Conservation (phyloP, 1,140 invertebrate genomes). For the Cotesia glomerata region DNA sequence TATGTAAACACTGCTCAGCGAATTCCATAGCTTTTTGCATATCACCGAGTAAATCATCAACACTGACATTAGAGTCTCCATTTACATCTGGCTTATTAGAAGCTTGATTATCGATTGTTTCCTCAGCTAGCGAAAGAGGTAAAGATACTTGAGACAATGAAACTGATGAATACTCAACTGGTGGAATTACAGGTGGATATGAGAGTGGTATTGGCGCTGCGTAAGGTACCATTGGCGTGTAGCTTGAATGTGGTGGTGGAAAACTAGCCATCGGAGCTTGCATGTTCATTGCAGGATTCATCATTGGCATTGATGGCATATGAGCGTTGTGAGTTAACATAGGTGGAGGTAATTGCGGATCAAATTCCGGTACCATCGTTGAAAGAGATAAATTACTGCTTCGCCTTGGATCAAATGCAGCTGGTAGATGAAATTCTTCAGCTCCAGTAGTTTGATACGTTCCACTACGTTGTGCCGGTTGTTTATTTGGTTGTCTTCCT, state of each 20-base stretch:
- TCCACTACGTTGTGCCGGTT: background rate
- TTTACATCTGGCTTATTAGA: background rate
- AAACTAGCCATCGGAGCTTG: constrained; percentile 29
- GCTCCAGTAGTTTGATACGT: background rate
- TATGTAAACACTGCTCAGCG: constrained; percentile 52
- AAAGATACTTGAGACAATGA: background rate
- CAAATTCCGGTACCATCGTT: constrained; percentile 15
- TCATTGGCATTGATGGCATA: constrained; percentile 11
- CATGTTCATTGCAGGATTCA: constrained; percentile 32
- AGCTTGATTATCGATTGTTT: background rate
- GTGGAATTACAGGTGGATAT: constrained; percentile 19
- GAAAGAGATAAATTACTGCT: constrained; percentile 20
- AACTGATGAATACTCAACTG: constrained; percentile 16
- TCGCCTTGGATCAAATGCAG: constrained; percentile 41
- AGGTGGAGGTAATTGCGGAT: background rate
- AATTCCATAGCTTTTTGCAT: constrained; percentile 58
- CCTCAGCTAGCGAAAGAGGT: constrained; percentile 23
- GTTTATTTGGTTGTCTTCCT: constrained; percentile 14
- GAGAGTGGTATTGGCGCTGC: constrained; percentile 7
- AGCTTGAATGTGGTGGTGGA: background rate
- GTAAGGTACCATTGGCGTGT: background rate
- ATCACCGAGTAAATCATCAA: constrained; percentile 52
- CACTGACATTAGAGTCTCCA: constrained; percentile 10
- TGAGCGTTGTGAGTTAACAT: constrained; percentile 13
- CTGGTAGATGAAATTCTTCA: constrained; percentile 38